phyloP scores from a whole-genome alignment of 1,140 invertebrate species.

The Cyrtorhinus lividipennis region DNA sequence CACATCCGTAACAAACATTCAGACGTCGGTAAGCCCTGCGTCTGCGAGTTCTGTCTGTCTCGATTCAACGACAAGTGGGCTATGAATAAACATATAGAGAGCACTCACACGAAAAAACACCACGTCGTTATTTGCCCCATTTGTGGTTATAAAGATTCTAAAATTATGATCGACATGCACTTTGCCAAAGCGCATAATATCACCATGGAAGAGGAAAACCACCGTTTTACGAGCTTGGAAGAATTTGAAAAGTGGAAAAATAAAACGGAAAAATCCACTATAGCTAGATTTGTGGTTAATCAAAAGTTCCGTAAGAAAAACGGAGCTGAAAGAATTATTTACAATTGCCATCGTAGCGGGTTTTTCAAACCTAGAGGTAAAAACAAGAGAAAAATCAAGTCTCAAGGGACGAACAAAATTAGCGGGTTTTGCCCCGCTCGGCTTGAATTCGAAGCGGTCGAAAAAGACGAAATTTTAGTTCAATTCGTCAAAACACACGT shows the following conservation, averaged over 20 bases:
- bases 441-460: neutral
- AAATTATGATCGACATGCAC: constrained; percentile 1
- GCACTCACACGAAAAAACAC: constrained; percentile 1
- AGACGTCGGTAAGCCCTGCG: neutral
- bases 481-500: constrained; percentile 12
- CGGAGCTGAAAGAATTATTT: constrained; percentile 7
- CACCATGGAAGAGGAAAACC: neutral
- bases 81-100: neutral
- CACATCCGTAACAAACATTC: neutral
- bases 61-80: constrained; percentile 5
- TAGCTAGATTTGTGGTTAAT: constrained; percentile 3
- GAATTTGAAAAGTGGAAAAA: neutral
- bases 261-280: neutral
- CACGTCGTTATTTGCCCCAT: constrained; percentile 3
- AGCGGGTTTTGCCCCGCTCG: constrained; percentile 15
- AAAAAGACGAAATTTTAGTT: neutral
- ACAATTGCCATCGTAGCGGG: constrained; percentile 14
- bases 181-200: neutral
- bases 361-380: neutral
- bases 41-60: neutral
- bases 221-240: neutral
- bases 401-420: constrained; percentile 9
- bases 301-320: constrained; percentile 11
- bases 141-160: neutral
- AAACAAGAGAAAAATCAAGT: neutral